Evolutionary conservation across 2,888 invertebrate species (phyloP).

Genomic region (Beris chalybata): DNA sequence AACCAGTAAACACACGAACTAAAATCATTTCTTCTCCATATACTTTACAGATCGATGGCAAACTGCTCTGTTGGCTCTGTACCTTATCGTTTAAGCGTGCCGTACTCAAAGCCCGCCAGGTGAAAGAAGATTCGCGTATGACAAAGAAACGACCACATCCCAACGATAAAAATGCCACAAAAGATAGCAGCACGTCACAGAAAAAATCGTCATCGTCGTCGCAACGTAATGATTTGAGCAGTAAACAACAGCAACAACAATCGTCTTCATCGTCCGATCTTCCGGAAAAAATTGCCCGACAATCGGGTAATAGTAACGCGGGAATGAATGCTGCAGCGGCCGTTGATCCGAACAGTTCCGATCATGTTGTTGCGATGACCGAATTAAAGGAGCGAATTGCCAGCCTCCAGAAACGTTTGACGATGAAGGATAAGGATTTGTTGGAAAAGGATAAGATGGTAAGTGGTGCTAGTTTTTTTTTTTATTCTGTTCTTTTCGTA

Average conservation of each 20-base stretch:
- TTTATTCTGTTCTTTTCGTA: too few relatives aligned
- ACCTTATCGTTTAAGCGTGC: slow-evolving; percentile 91
- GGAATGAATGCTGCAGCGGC: slow-evolving; percentile 47
- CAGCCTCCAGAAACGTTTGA: slow-evolving; percentile 83
- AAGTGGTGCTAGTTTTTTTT: slow-evolving; percentile 32
- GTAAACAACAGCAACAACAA: slow-evolving; percentile 3
- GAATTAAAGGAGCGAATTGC: slow-evolving; percentile 93
- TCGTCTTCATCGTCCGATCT: slow-evolving; percentile 45
- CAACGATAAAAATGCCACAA: slow-evolving; percentile 47
- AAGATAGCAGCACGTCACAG: slow-evolving; percentile 25
- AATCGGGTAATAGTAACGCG: slow-evolving; percentile 36
- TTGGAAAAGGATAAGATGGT: slow-evolving; percentile 90
- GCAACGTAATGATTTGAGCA: background rate
- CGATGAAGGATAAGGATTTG: slow-evolving; percentile 81
- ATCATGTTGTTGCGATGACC: slow-evolving; percentile 93
- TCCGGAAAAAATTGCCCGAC: slow-evolving; percentile 52
- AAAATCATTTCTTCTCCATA: slow-evolving; percentile 30
- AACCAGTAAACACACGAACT: background rate
- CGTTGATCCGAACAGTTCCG: slow-evolving; percentile 82
- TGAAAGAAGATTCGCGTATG: slow-evolving; percentile 67
- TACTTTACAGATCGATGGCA: slow-evolving; percentile 83
- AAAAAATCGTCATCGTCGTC: slow-evolving; percentile 11
- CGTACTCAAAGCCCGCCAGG: slow-evolving; percentile 86
- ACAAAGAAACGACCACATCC: slow-evolving; percentile 56
- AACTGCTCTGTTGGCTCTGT: slow-evolving; percentile 93